Evolutionary conservation across 92 coral and sea anemone species (phyloP).

Genomic region (Siderastrea siderea): DNA sequence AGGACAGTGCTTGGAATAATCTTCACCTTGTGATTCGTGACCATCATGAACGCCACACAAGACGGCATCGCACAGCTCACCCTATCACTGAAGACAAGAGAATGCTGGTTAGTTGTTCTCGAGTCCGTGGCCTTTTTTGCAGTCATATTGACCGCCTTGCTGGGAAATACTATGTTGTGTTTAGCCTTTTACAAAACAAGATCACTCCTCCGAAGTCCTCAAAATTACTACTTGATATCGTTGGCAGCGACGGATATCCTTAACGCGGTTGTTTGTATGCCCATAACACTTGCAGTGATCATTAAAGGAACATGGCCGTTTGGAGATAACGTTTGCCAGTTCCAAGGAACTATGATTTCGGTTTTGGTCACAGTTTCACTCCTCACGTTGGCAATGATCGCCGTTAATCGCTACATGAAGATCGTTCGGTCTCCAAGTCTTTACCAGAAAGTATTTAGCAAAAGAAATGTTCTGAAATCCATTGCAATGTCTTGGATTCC

Average conservation of each 20-base stretch:
- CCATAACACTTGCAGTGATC: background rate
- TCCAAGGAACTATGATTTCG: conserved; percentile 2
- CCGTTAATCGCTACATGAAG: background rate
- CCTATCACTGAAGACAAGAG: background rate
- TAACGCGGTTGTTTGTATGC: background rate
- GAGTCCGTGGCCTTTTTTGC: background rate
- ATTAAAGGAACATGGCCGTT: background rate
- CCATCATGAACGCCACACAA: conserved; percentile 9
- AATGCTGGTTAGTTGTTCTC: background rate
- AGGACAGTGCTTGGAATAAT: too few relatives aligned
- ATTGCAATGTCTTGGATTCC: background rate
- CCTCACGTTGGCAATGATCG: conserved; percentile 6
- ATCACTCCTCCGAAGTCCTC: background rate
- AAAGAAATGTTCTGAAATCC: conserved; percentile 5
- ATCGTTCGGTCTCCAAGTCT: background rate
- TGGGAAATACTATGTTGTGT: conserved; percentile 14
- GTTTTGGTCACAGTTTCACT: background rate
- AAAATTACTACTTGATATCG: background rate
- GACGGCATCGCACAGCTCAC: background rate
- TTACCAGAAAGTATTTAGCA: background rate
- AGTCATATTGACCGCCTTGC: conserved; percentile 1
- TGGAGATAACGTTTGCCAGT: background rate
- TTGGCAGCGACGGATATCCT: conserved; percentile 18
- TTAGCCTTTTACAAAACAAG: background rate
- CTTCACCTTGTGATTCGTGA: too few relatives aligned